These are phyloP conservation scores for Odontophorus gujanensis DNA, from an alignment of 2,113 vertebrate species.

Conservation along the genomic window DNA sequence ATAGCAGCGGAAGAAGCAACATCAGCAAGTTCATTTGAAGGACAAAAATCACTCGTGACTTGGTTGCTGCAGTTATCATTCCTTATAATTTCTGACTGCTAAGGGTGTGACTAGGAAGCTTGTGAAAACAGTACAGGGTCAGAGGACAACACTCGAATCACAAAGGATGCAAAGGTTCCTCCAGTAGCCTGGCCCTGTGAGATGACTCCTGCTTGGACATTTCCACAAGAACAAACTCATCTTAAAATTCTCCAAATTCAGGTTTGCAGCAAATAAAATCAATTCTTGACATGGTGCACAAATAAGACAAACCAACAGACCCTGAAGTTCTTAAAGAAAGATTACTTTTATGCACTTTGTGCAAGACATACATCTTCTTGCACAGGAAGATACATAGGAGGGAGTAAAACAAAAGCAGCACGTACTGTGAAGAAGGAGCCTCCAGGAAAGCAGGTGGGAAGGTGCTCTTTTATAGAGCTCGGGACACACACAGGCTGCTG, in stretches of 20 bases:
- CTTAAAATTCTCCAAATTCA: not conserved
- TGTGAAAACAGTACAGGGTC: not conserved
- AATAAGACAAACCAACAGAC: not conserved
- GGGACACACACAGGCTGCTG: not conserved
- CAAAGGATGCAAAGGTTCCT: not conserved
- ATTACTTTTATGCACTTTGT: not conserved
- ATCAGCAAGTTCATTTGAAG: not conserved
- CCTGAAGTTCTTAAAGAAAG: not conserved
- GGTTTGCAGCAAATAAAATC: not conserved
- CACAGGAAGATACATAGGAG: not conserved
- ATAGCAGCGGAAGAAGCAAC: not conserved
- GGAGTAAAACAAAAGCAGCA: not conserved
- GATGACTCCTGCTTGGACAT: not conserved
- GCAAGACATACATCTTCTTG: not conserved
- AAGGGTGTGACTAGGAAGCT: not conserved
- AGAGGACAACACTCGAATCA: not conserved
- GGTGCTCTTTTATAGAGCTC: not conserved
- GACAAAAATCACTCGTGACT: not conserved
- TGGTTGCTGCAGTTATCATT: not conserved
- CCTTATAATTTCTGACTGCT: not conserved
- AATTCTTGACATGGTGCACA: not conserved
- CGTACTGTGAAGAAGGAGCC: accelerated
- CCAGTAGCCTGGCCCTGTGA: not conserved
- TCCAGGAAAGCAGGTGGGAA: not conserved
- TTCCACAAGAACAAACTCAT: not conserved